phyloP scores from a whole-genome alignment of 2,113 vertebrate genomes.

The Lepisosteus osseus region DNA sequence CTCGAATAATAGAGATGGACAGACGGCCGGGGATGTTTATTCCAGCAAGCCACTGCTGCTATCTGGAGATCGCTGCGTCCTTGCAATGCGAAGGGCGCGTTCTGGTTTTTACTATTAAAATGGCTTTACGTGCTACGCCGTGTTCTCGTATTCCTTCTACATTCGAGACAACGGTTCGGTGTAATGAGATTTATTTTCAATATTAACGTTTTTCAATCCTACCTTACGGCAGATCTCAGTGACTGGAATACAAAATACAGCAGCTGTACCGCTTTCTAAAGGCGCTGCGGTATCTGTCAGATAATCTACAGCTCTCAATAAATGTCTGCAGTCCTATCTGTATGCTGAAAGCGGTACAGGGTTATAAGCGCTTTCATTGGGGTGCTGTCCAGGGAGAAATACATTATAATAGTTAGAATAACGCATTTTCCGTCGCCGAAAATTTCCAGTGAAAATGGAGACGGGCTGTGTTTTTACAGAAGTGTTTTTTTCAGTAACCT shows the following conservation, averaged over 20 bases:
- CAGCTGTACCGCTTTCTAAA: not conserved
- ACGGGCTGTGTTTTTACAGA: not conserved
- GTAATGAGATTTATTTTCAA: not conserved
- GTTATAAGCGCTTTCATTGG: too few relatives aligned
- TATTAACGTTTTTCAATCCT: not conserved
- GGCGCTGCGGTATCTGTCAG: not conserved
- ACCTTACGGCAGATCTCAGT: slow-evolving; percentile 15
- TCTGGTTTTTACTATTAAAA: slow-evolving; percentile 2
- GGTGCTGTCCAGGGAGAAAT: too few relatives aligned
- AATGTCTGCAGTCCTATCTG: too few relatives aligned
- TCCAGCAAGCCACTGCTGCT: slow-evolving; percentile 29
- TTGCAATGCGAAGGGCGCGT: not conserved
- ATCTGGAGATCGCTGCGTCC: slow-evolving; percentile 2
- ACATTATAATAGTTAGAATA: not conserved
- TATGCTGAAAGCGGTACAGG: too few relatives aligned
- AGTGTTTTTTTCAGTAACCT: not conserved
- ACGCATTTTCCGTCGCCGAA: not conserved
- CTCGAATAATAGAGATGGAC: slow-evolving; percentile 49
- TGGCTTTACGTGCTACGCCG: not conserved
- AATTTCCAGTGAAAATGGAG: not conserved
- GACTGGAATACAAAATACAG: slow-evolving; percentile 10
- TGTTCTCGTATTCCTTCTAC: not conserved
- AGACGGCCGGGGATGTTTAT: slow-evolving; percentile 33
- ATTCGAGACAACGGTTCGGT: not conserved
- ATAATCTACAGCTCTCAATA: too few relatives aligned